Base-by-base conservation (phyloP, 2,888 invertebrate species). In the Drosophila parthenogenetica region DNA sequence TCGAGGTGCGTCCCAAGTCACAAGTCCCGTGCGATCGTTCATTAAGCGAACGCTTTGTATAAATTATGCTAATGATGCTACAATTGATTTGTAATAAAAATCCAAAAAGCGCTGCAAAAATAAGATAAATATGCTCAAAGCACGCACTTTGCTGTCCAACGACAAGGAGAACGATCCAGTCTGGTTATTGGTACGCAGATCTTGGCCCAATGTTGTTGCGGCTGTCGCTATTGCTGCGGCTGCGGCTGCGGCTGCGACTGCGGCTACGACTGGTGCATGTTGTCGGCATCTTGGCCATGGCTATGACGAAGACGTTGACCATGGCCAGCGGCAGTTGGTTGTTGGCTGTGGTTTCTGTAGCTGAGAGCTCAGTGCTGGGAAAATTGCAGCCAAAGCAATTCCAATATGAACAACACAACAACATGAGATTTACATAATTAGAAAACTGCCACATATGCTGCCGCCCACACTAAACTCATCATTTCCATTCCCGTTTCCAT, bases 31-130 rank as follows among this genome's bases (percentile, higher is more conserved):
- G 71, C 68, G 69, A 78, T 70, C 81, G 89, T 91, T 92, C 92
- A 92, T 92, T 92, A 91, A 92, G 89, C 87, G 89, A 91, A 86
- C 91, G 91, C 92, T 92, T 92, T 92, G 92, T 91, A 92, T 92
- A 92, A 92, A 92, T 92, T 92, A 92, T 92, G 92, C 91, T 92
- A 92, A 92, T 92, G 91, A 92, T 89, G 90, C 91, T 92, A 91
- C 92, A 92, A 92, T 92, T 92, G 92, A 92, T 92, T 92, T 92
- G 92, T 92, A 92, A 92, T 92, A 92, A 92, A 92, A 92, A 91
- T 91, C 89, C 90, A 89, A 73, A 42, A 42, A 89, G 84, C 89
- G 85, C 74, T 83, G 79, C 77, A 73, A 72, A 79, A 86, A 78
- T 81, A 91, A 92, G 92, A 92, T 92, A 91, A 91, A 92, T 92